These are phyloP conservation scores for Vulpes lagopus DNA, from an alignment of 2,113 vertebrate species.

Conservation along the genomic window DNA sequence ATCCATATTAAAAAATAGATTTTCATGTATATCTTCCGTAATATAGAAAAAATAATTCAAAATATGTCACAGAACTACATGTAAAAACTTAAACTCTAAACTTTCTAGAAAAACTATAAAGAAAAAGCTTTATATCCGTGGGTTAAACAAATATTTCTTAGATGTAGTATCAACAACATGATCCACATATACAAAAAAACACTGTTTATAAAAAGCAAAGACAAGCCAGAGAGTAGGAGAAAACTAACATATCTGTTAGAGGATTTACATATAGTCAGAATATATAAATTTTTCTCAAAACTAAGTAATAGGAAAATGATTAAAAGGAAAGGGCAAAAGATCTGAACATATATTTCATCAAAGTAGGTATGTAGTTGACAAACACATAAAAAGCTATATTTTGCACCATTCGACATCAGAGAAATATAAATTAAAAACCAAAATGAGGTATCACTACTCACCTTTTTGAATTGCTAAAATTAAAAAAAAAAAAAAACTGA, in stretches of 20 bases:
- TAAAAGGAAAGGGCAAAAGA: background rate
- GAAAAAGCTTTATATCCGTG: background rate
- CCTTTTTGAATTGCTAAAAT: background rate
- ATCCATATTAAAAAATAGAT: background rate
- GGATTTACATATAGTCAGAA: background rate
- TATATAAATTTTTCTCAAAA: constrained; percentile 15
- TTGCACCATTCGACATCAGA: background rate
- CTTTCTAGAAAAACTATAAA: background rate
- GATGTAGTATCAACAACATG: background rate
- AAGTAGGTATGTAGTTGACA: background rate
- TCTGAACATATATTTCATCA: background rate
- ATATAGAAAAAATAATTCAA: background rate
- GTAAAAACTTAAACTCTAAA: constrained; percentile 30
- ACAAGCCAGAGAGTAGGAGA: background rate
- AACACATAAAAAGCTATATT: background rate
- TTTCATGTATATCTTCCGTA: background rate
- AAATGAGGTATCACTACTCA: background rate
- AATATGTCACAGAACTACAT: background rate
- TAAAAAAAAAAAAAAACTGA: background rate
- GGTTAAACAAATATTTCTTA: background rate
- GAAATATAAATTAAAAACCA: constrained; percentile 7
- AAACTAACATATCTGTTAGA: background rate
- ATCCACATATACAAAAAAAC: background rate
- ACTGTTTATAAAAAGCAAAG: background rate
- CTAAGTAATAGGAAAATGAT: background rate